A percentile compares a stretch with the other conserved stretches of the same genome.
Conservation (phyloP, 2,113 vertebrate species). For the Verasper variegatus region DNA sequence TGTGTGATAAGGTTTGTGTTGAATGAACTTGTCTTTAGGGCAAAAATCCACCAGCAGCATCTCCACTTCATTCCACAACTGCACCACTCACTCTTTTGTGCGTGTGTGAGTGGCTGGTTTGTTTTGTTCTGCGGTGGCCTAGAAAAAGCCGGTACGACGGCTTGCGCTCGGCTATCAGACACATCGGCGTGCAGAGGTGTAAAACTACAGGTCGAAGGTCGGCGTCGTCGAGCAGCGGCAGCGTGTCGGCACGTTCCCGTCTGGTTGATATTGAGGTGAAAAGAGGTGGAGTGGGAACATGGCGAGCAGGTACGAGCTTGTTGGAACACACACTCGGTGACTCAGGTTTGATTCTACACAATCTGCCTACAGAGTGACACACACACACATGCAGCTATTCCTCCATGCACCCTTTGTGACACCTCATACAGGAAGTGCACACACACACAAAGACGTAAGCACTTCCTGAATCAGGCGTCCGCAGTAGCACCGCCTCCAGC, state of each 20-base stretch:
- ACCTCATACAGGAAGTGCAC: slow-evolving; percentile 66
- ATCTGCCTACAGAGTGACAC: slow-evolving; percentile 25
- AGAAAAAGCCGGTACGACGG: slow-evolving; percentile 1
- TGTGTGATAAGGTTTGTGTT: background rate
- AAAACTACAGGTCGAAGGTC: slow-evolving; percentile 8
- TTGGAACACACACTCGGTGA: background rate
- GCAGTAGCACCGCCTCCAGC: slow-evolving; percentile 21
- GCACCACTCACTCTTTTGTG: background rate
- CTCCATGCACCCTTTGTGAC: slow-evolving; percentile 42
- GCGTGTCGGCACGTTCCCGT: background rate
- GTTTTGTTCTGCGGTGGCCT: slow-evolving; percentile 15
- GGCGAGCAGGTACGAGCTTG: slow-evolving; percentile 42
- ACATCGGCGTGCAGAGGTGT: background rate
- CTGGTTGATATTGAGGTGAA: background rate
- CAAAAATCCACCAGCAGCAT: background rate
- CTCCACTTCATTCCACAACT: background rate
- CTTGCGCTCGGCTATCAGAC: background rate
- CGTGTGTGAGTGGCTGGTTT: background rate
- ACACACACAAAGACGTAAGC: slow-evolving; percentile 41
- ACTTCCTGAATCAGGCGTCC: slow-evolving; percentile 61
- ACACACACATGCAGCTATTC: slow-evolving; percentile 11
- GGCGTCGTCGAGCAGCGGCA: too few relatives aligned
- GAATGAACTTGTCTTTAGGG: background rate
- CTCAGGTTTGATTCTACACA: slow-evolving; percentile 25
- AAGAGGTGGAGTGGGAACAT: background rate